Base-by-base conservation (phyloP, 2,888 invertebrate species). In the Nomada goodeniana region DNA sequence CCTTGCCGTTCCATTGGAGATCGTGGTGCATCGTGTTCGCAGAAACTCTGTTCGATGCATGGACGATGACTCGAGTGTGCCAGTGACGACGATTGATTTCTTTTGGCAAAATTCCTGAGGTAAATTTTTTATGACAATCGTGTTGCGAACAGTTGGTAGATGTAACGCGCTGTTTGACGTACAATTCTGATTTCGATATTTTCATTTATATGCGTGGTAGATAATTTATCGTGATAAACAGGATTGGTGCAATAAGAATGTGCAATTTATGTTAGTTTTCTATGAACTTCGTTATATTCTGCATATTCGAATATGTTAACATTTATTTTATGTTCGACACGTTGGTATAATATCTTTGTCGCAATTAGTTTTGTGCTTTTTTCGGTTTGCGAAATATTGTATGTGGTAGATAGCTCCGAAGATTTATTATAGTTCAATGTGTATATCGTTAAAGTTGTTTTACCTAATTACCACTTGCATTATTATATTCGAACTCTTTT, bases 21-120 rank as follows among this genome's bases (percentile, higher is more conserved):
- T 47, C 52, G 42, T 61, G 57, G 15, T 47, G 20, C 52, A 20
- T 7, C 11, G 3, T 63, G 50, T 20, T 74, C 20, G 64, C 23
- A 52, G n/a, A 57, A 61, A 36, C 80, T 7, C 18, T 61, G 36
- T 29, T 69, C 26, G 18, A 11, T 36, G 18, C 72, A 87, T 86
- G 84, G 74, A 82, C 67, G 67, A 42, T 69, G 80, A 80, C 59
- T 76, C 74, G 68, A 65, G 75, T 60, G 74, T 75, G 13, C 44
- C 64, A 44, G 76, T 73, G 53, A 47, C 60, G 15, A 77, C 79
- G 26, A 76, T 87, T 59, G 53, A 77, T 29, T 76, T 76, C 73
- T 52, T 71, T 20, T 78, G 82, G 87, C 76, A 60, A 71, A 72
- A 70, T 13, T 20, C 44, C 29, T 65, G 55, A 87, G 86, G 87